Percentiles rank a stretch among this genome's conserved stretches.
These are phyloP conservation scores for Clavelina lepadiformis DNA, from an alignment of 23 tunicate species.

Conservation along the genomic window DNA sequence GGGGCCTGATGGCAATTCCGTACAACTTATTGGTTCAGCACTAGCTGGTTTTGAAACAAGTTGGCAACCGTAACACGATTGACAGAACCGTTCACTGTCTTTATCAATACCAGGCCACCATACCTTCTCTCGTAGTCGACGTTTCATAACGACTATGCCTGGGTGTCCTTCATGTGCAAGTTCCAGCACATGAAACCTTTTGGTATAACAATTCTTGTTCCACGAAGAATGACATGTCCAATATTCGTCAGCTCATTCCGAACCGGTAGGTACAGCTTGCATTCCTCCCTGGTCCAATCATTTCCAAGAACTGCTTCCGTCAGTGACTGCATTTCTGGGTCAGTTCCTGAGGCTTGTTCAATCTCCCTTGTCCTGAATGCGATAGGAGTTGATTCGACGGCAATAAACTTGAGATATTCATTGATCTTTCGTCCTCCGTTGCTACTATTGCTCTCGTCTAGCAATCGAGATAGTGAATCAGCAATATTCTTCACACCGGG, in stretches of 20 bases:
- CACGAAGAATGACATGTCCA: slow-evolving; percentile 4
- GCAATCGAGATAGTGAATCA: neutral
- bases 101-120: too few species aligned
- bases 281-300: too few species aligned
- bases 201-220: slow-evolving; percentile 23
- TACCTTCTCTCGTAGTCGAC: slow-evolving; percentile 7
- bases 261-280: too few species aligned
- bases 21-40: slow-evolving; percentile 21
- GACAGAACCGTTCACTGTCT: slow-evolving; percentile 16
- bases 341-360: neutral
- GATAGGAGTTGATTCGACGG: too few species aligned
- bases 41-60: neutral
- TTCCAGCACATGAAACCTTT: slow-evolving; percentile 4
- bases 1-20: slow-evolving; percentile 10
- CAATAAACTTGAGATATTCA: too few species aligned
- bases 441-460: neutral
- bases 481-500: slow-evolving; percentile 3
- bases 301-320: too few species aligned
- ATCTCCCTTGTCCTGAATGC: neutral
- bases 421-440: too few species aligned
- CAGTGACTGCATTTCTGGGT: too few species aligned
- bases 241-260: slow-evolving; percentile 2
- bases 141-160: slow-evolving; percentile 20
- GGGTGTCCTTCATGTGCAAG: slow-evolving; percentile 24
- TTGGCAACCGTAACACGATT: slow-evolving; percentile 16